Conservation (phyloP, 1,140 invertebrate genomes). For the Eulimnadia texana region DNA sequence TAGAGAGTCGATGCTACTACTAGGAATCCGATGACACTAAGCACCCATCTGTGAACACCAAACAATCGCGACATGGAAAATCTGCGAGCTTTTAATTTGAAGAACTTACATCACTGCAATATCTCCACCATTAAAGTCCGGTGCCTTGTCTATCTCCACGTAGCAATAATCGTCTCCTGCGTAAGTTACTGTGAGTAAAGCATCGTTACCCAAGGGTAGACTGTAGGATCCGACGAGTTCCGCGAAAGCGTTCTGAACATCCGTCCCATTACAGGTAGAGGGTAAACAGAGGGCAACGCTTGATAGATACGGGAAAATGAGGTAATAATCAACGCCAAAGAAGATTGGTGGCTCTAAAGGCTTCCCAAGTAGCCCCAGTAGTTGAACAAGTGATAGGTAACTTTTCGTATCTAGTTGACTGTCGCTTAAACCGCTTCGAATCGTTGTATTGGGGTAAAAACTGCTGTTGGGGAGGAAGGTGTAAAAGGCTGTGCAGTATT, state of each 20-base stretch:
- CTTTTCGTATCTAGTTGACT: neutral
- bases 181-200: neutral
- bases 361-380: neutral
- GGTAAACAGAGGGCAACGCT: constrained; percentile 15
- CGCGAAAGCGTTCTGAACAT: constrained; percentile 3
- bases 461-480: neutral
- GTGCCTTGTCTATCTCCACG: neutral
- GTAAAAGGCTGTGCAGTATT: constrained; percentile 11
- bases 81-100: neutral
- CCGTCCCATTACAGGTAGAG: constrained; percentile 11
- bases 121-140: neutral
- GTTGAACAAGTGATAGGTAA: neutral
- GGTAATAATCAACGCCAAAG: neutral
- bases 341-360: neutral
- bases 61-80: neutral
- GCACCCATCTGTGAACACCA: neutral
- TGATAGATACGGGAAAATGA: neutral
- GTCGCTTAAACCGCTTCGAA: neutral
- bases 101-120: constrained; percentile 6
- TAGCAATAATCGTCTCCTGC: neutral
- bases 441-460: too few relatives aligned
- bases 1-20: neutral
- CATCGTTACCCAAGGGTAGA: neutral
- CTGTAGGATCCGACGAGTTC: neutral
- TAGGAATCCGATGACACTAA: neutral